These are phyloP conservation scores for Eublepharis macularius DNA, from an alignment of 2,113 vertebrate species.

Conservation along the genomic window DNA sequence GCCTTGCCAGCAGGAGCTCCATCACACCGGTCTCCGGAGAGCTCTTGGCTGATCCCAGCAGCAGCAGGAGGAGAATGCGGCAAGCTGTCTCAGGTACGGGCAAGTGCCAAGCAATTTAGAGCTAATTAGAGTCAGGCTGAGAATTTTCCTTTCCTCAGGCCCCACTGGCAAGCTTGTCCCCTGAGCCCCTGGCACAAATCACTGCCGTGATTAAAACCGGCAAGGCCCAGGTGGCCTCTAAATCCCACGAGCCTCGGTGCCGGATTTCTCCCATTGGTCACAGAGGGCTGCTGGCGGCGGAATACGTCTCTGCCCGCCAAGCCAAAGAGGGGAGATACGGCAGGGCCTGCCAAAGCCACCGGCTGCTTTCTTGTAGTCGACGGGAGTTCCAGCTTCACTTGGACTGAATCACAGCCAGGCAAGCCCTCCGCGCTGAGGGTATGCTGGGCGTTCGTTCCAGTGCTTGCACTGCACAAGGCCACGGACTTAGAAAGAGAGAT, in stretches of 20 bases:
- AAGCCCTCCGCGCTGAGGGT: background rate
- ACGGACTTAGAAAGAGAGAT: background rate
- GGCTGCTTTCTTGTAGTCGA: background rate
- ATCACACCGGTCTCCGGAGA: background rate
- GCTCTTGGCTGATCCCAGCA: background rate
- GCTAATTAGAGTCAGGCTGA: constrained; percentile 26
- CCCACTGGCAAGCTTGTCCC: background rate
- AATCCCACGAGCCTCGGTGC: background rate
- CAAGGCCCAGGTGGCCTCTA: constrained; percentile 12
- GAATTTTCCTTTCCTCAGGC: background rate
- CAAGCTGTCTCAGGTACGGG: background rate
- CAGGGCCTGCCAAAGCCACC: constrained; percentile 9
- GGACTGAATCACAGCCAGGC: background rate
- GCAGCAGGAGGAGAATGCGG: background rate
- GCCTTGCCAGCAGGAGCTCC: background rate
- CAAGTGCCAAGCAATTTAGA: constrained; percentile 20
- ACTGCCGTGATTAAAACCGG: background rate
- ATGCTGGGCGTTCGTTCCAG: background rate
- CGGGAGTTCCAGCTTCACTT: background rate
- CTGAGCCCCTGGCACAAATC: constrained; percentile 3
- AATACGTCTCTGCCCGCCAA: background rate
- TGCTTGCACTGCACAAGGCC: background rate
- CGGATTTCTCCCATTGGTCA: background rate
- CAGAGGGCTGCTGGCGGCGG: background rate
- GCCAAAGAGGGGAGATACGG: background rate